Evolutionary conservation across 2,888 invertebrate genomes (phyloP).

Genomic region (Hipparchia semele): DNA sequence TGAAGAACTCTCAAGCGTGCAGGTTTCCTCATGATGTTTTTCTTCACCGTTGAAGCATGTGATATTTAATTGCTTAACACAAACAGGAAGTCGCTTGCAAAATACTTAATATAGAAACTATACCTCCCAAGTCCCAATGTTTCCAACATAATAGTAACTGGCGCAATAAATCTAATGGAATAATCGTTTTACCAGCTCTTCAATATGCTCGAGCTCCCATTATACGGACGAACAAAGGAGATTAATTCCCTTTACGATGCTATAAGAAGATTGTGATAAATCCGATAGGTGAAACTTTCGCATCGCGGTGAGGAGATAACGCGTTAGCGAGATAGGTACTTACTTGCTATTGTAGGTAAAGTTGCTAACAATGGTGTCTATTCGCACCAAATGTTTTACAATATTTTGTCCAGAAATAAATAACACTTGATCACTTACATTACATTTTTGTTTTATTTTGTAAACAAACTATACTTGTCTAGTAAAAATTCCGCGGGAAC

Average conservation of each 20-base stretch:
- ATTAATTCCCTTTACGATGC: constrained; percentile 35
- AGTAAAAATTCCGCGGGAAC: no score
- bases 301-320: not conserved
- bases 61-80: no score
- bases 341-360: not conserved
- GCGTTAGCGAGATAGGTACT: not conserved
- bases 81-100: not conserved
- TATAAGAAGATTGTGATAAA: constrained; percentile 28
- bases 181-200: constrained; percentile 29
- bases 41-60: no score
- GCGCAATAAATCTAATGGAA: constrained; percentile 27
- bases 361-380: not conserved
- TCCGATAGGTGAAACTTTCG: constrained; percentile 23
- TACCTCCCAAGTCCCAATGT: not conserved
- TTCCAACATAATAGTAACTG: constrained; percentile 17
- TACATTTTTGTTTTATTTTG: no score
- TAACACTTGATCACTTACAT: no score
- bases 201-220: constrained; percentile 31
- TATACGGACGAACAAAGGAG: constrained; percentile 33
- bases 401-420: not conserved
- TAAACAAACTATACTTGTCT: no score
- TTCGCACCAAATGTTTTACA: not conserved
- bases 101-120: not conserved
- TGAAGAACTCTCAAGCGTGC: no score
- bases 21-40: no score